Evolutionary conservation across 2,888 invertebrate species (phyloP), one percentile per base, ranked within the genome.

Genomic region (Papilio gigon): DNA sequence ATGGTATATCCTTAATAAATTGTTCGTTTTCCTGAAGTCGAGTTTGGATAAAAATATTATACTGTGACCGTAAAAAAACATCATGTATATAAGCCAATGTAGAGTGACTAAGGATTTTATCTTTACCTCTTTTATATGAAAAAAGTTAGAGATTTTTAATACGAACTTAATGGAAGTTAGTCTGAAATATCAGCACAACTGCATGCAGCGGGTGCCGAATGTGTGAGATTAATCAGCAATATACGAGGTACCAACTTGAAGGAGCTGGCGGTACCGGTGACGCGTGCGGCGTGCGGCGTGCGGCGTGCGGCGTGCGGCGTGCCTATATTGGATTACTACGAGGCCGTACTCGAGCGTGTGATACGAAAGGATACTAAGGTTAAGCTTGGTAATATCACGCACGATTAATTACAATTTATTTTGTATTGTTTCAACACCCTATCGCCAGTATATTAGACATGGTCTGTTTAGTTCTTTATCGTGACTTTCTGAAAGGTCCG

Each of bases 321-420:
- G 53, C 72, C 77, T 87, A 85, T 90, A 90, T 89, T 83, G 84
- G 85, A 84, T 91, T 89, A 88, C 90, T 77, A 78, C 84, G 86
- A 88, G 89, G 87, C 80, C 85, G 84, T 80, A 81, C 82, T 84
- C 84, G 79, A 84, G 80, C 84, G 82, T 85, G 78, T 86, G 84
- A 84, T 85, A 83, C 82, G 74, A 86, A 86, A 87, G 87, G 85
- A 87, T 84, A 88, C 80, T 85, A 84, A 88, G 88, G 89, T 85
- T 87, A 84, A 84, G 78, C 84, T 80, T 77, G 68, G 88, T 88
- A 87, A 80, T 77, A 76, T 86, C 84, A 82, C 76, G 82, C 76
- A 80, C 86, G 80, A 80, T 74, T 74, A 74, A 71, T 71, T 69
- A 77, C 75, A 75, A 68, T 64, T 42, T 65, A 71, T 73, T 71